A percentile compares a stretch with the other conserved stretches of the same genome.
Conservation (phyloP, 2,888 invertebrate genomes). For the Drosophila lacicola region DNA sequence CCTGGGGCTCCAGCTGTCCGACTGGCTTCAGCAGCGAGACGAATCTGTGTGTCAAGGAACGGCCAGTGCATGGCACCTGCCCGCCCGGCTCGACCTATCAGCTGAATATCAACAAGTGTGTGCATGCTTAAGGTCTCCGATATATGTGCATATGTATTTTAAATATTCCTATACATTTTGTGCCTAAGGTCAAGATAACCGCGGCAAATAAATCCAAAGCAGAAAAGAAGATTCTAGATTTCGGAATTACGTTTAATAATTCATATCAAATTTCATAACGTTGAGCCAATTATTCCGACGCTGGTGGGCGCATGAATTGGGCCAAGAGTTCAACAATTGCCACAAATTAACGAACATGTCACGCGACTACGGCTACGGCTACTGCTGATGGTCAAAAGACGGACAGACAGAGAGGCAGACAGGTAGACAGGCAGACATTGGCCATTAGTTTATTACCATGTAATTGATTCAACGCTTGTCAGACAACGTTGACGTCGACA, state of each 20-base stretch:
- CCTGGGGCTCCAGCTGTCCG: slow-evolving; percentile 55
- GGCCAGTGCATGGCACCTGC: slow-evolving; percentile 78
- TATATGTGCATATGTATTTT: slow-evolving; percentile 1
- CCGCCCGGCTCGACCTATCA: slow-evolving; percentile 71
- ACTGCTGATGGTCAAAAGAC: slow-evolving; percentile 33
- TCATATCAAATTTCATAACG: slow-evolving; percentile 27
- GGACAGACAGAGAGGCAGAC: slow-evolving; percentile 1
- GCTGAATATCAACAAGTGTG: slow-evolving; percentile 71
- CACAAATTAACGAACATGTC: slow-evolving; percentile 69
- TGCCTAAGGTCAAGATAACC: neutral
- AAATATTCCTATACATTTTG: neutral
- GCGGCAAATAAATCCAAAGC: neutral
- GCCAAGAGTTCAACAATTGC: slow-evolving; percentile 77
- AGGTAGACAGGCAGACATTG: slow-evolving; percentile 30
- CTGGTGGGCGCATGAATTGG: slow-evolving; percentile 41
- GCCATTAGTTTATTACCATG: slow-evolving; percentile 81
- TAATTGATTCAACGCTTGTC: slow-evolving; percentile 81
- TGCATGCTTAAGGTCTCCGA: slow-evolving; percentile 50
- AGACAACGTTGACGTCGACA: slow-evolving; percentile 51
- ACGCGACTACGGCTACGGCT: slow-evolving; percentile 50
- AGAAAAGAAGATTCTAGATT: neutral
- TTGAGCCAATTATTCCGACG: slow-evolving; percentile 60
- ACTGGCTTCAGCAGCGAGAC: slow-evolving; percentile 54
- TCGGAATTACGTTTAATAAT: neutral
- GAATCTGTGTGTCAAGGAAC: slow-evolving; percentile 62